Conservation (phyloP, 2,113 vertebrate species). For the Austrofundulus limnaeus region DNA sequence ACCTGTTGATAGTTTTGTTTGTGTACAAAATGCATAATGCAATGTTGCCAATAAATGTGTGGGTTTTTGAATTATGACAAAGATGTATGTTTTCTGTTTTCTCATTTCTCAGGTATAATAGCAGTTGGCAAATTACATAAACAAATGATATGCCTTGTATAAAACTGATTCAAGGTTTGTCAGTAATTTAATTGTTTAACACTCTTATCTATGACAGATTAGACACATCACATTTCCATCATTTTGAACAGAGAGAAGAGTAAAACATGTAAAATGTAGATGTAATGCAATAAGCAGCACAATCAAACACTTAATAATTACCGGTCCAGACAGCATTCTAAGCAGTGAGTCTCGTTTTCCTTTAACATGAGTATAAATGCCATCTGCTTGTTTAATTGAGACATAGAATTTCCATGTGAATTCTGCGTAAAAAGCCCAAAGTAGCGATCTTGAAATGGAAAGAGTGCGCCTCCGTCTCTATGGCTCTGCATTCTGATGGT, state of each 20-base stretch:
- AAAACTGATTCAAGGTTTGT: no score
- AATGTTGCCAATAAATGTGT: not conserved
- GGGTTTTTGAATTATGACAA: no score
- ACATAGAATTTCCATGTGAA: conserved; percentile 30
- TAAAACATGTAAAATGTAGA: no score
- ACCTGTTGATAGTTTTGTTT: no score
- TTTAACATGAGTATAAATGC: conserved; percentile 16
- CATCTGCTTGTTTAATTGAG: conserved; percentile 19
- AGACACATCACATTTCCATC: no score
- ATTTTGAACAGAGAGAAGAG: no score
- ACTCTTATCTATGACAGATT: no score
- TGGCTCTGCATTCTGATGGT: not conserved
- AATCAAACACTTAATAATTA: not conserved
- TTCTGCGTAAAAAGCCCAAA: not conserved
- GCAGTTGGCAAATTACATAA: no score
- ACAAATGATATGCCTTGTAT: no score
- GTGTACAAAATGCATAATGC: not conserved
- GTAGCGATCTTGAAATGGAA: conserved; percentile 12
- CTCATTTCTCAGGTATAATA: no score
- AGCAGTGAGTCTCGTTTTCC: conserved; percentile 37
- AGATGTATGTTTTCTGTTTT: no score
- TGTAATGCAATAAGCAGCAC: not conserved
- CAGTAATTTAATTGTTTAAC: no score
- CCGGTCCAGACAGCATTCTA: conserved; percentile 26
- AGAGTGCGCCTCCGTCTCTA: conserved; percentile 3